Evolutionary conservation across 2,113 vertebrate genomes (phyloP).

Genomic region (Lipophrys pholis): DNA sequence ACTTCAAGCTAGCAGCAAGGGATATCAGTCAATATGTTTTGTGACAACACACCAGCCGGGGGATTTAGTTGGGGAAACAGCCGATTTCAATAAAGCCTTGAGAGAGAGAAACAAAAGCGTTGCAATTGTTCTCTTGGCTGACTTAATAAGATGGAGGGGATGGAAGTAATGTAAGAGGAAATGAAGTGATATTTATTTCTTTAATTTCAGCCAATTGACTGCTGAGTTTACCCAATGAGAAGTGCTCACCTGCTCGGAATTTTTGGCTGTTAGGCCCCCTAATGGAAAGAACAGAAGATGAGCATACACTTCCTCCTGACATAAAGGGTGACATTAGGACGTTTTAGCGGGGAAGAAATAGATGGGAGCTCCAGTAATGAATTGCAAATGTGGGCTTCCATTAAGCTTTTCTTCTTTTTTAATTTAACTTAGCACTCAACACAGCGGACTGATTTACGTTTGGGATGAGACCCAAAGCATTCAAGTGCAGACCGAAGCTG

Average conservation of each 20-base stretch:
- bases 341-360: conserved; percentile 27
- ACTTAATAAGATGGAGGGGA: conserved; percentile 31
- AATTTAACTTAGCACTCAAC: conserved; percentile 54
- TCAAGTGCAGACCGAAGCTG: conserved; percentile 32
- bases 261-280: conserved; percentile 43
- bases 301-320: conserved; percentile 33
- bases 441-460: conserved; percentile 42
- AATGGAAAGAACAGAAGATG: conserved; percentile 67
- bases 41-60: conserved; percentile 66
- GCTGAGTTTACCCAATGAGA: conserved; percentile 53
- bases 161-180: conserved; percentile 21
- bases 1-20: conserved; percentile 55
- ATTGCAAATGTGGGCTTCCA: conserved; percentile 41
- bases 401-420: conserved; percentile 41
- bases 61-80: conserved; percentile 61
- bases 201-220: conserved; percentile 57
- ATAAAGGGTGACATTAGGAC: conserved; percentile 37
- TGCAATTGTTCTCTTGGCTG: conserved; percentile 39
- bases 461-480: conserved; percentile 47
- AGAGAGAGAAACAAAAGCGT: conserved; percentile 40
- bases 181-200: conserved; percentile 58
- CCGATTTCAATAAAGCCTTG: conserved; percentile 56
- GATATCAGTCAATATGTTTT: conserved; percentile 70
- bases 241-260: conserved; percentile 78
- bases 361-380: conserved; percentile 51